Conservation (phyloP, 2,888 invertebrate genomes). For the Aromia moschata region DNA sequence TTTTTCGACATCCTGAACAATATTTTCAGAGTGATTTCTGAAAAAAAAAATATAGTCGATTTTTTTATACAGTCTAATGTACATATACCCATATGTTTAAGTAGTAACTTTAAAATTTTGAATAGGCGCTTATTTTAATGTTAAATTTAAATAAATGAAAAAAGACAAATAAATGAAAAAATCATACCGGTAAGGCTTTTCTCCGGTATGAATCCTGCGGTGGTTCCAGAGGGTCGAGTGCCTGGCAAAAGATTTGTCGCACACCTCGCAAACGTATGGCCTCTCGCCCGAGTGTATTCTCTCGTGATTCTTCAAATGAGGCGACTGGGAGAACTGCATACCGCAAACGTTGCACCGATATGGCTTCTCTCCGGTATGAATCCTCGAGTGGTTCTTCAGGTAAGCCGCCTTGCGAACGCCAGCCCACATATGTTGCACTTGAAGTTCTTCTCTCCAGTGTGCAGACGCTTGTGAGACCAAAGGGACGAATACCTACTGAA, state of each 20-base stretch:
- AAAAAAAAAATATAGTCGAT: too few species aligned
- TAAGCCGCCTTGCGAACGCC: constrained; percentile 90
- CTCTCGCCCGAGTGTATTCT: constrained; percentile 88
- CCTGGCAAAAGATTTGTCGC: constrained; percentile 88
- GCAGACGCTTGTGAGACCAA: constrained; percentile 89
- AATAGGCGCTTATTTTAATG: too few species aligned
- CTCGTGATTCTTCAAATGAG: constrained; percentile 89
- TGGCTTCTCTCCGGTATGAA: constrained; percentile 78
- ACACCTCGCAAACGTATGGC: constrained; percentile 88
- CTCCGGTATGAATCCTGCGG: constrained; percentile 86
- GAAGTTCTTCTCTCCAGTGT: constrained; percentile 85
- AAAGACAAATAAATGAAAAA: too few species aligned
- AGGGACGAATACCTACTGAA: constrained; percentile 86
- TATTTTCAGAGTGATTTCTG: too few species aligned
- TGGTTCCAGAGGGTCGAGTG: constrained; percentile 92
- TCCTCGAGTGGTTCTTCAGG: constrained; percentile 87
- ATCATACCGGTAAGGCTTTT: constrained; percentile 76
- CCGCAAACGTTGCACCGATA: constrained; percentile 81
- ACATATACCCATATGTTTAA: too few species aligned
- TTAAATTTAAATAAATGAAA: too few species aligned
- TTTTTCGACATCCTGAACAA: too few species aligned
- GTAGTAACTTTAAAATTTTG: too few species aligned
- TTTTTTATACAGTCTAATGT: too few species aligned
- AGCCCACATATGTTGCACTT: constrained; percentile 89
- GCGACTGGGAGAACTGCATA: constrained; percentile 90